Percentiles rank a stretch among this genome's conserved stretches.
Conservation (phyloP, 2,888 invertebrate genomes). For the Synanthedon andrenaeformis region DNA sequence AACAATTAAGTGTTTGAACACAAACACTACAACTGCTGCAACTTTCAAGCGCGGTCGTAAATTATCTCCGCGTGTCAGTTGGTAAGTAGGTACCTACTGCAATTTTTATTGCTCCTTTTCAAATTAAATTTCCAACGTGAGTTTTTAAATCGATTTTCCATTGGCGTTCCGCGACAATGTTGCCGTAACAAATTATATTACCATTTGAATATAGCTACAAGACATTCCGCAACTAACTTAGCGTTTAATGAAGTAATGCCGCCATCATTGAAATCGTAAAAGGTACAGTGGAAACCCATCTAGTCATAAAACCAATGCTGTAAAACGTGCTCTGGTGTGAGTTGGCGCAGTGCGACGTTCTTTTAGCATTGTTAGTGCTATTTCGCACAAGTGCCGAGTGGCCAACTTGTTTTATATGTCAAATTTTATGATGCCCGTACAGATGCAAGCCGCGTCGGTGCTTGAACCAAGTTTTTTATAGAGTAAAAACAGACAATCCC, state of each 20-base stretch:
- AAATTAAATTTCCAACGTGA: background rate
- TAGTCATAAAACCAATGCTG: slow-evolving; percentile 12
- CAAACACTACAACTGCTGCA: background rate
- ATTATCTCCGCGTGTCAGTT: background rate
- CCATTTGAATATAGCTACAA: background rate
- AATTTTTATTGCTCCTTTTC: background rate
- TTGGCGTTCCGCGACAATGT: background rate
- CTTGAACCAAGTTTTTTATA: too few relatives aligned
- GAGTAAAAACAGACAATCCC: too few relatives aligned
- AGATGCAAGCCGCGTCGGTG: background rate
- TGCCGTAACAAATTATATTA: slow-evolving; percentile 4
- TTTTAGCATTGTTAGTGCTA: background rate
- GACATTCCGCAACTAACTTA: slow-evolving; percentile 2
- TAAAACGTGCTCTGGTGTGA: slow-evolving; percentile 7
- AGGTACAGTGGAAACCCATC: slow-evolving; percentile 5
- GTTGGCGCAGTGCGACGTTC: slow-evolving; percentile 6
- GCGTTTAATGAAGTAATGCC: slow-evolving; percentile 18
- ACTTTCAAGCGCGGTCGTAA: background rate
- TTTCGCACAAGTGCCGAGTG: background rate
- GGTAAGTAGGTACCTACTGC: background rate
- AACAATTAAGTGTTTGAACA: too few relatives aligned
- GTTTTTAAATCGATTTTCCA: background rate
- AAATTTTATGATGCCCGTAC: background rate
- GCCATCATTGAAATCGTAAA: slow-evolving; percentile 18
- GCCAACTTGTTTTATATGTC: background rate